Evolutionary conservation across 2,797 vertebrate genomes (phyloP).

Genomic region (Macroramphosus scolopax): DNA sequence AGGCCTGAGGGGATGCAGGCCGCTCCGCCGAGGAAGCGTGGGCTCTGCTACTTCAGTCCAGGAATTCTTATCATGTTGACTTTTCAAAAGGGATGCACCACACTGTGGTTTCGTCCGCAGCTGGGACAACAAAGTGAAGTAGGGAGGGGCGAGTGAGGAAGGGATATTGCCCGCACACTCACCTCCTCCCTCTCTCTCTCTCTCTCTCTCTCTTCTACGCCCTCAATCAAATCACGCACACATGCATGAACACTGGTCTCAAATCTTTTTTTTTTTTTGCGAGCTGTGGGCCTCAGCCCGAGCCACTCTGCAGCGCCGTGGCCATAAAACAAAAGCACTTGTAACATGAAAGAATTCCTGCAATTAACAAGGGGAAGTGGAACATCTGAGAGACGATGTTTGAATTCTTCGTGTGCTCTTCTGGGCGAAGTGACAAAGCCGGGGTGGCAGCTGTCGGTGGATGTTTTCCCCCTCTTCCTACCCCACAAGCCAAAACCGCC

Average conservation of each 20-base stretch:
- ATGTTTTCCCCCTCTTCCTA: constrained; percentile 22
- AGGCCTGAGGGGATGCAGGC: constrained; percentile 45
- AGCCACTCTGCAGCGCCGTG: constrained; percentile 67
- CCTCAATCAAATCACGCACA: constrained; percentile 39
- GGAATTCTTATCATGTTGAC: constrained; percentile 77
- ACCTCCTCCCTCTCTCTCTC: constrained; percentile 49
- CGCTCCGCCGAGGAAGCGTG: constrained; percentile 64
- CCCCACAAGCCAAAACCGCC: constrained; percentile 29
- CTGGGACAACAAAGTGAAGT: constrained; percentile 77
- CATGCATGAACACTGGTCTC: constrained; percentile 13
- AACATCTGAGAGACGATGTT: constrained; percentile 81
- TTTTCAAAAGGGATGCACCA: constrained; percentile 72
- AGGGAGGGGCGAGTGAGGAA: constrained; percentile 65
- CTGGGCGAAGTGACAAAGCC: constrained; percentile 70
- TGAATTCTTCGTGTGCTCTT: constrained; percentile 75
- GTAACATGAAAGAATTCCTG: constrained; percentile 88
- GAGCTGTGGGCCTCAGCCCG: constrained; percentile 59
- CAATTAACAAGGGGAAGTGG: constrained; percentile 85
- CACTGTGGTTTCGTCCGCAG: constrained; percentile 71
- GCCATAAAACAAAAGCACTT: constrained; percentile 82
- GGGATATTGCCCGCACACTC: constrained; percentile 67
- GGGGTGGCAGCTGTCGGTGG: constrained; percentile 29
- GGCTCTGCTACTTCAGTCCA: constrained; percentile 66
- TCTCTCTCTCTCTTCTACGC: constrained; percentile 32
- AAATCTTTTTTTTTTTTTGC: constrained; percentile 59